phyloP scores from a whole-genome alignment of 2,888 invertebrate species.

The Ceramica pisi region DNA sequence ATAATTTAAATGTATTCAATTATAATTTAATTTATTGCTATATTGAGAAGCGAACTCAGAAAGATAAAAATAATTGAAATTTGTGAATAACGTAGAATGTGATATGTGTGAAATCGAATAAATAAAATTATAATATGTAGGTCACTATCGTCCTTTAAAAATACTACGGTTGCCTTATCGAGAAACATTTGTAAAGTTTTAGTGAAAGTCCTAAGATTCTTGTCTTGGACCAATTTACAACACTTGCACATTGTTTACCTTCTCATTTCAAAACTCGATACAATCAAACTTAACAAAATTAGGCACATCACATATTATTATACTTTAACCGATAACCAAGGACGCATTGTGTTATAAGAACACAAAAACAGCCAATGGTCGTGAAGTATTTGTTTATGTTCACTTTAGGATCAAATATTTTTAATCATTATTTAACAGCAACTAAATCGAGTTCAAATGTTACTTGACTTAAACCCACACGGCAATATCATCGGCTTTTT shows the following conservation, averaged over 20 bases:
- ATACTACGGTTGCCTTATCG: conserved; percentile 7
- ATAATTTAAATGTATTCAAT: too few species aligned
- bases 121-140: not conserved
- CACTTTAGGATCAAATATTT: not conserved
- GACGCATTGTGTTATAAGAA: conserved; percentile 7
- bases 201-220: conserved; percentile 14
- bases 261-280: conserved; percentile 31
- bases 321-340: conserved; percentile 45
- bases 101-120: too few species aligned
- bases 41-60: not conserved
- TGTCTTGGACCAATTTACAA: conserved; percentile 14
- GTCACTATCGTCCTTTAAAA: conserved; percentile 1
- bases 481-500: conserved; percentile 10
- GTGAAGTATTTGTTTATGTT: conserved; percentile 52
- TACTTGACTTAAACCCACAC: conserved; percentile 1
- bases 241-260: conserved; percentile 6
- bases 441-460: conserved; percentile 24
- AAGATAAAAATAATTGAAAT: not conserved
- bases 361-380: conserved; percentile 26
- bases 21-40: conserved; percentile 4
- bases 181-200: conserved; percentile 7
- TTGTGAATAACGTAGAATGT: too few species aligned
- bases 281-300: conserved; percentile 30
- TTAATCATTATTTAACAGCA: conserved; percentile 18
- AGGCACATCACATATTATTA: conserved; percentile 2